Evolutionary conservation across 2,888 invertebrate species (phyloP), one percentile per base, ranked within the genome.

Genomic region (Tenthredo notha): DNA sequence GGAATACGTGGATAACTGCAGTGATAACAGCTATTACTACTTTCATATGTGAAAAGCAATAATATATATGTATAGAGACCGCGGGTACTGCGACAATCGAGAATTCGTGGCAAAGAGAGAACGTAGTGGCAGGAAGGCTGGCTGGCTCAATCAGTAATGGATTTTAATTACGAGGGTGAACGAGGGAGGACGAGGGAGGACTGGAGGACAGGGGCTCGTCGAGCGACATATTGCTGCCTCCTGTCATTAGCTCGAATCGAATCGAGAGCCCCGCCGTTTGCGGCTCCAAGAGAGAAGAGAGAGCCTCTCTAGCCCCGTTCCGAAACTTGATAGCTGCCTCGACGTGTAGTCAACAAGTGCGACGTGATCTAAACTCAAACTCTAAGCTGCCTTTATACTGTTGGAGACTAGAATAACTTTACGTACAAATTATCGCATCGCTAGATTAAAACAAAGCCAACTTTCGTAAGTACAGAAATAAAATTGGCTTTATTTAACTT

Each of bases 191-290:
- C 43, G 70, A 47, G 54, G 54, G 33, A 40, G 61, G 40, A 84
- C 74, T 77, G 50, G 25, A 67, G 67, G 67, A 67, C 83, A 33
- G 37, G 84, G 75, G 75, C 43, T 72, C 54, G 67, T 3, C 75
- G 82, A 80, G 80, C 85, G 85, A 83, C 85, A 85, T 85, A 85
- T 85, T 84, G 85, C 84, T 85, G 85, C 84, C 85, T 85, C 65
- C 84, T 84, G 85, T 85, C 84, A 85, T 85, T 85, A 85, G 85
- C 85, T 65, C 54, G 84, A 83, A 75, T 65, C 74, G 85, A 84
- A 84, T 84, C 85, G 83, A 85, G 65, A 83, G 67, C 67, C 74
- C 15, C 77, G 50, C 40, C 78, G 61, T 77, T 77, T 77, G 29
- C 77, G 77, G 77, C 77, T 15, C 54, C 12, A 12, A 25, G 50